Evolutionary conservation across 2,797 vertebrate species (phyloP), one percentile per base, ranked within the genome.

Genomic region (Echeneis naucrates): DNA sequence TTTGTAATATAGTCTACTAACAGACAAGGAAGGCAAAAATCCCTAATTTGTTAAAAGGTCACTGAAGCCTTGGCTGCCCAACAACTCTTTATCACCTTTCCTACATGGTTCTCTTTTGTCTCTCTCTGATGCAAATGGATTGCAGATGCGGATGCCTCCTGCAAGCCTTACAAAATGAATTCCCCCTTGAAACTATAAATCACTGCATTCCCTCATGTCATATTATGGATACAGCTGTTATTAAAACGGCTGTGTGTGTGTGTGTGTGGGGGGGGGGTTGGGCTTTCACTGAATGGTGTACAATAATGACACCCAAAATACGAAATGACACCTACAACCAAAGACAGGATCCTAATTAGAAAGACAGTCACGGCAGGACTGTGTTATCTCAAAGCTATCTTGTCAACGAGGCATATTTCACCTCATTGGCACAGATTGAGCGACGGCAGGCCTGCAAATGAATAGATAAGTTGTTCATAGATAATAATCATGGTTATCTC

Each of bases 121-220:
- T 64, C 55, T 60, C 68, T 84, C 61, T 53, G 68, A 88, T 74
- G 79, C 68, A 80, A 82, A 89, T 87, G 81, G 70, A 21, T 84
- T 78, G 84, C 92, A 94, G 91, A 92, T 93, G 74, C 60, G 70
- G 68, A 75, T 72, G 79, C 77, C 82, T 85, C 82, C 82, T 82
- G 78, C 78, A 76, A 87, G 72, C 77, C 70, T 78, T 90, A 85
- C 78, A 88, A 87, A 90, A 88, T 82, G 79, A 78, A 78, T 88
- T 87, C 85, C 83, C 83, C 77, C 84, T 83, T 89, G 86, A 93
- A 93, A 81, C 80, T 60, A 81, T 92, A 88, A 89, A 92, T 93
- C 88, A 93, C 58, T 50, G 45, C 82, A 74, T 87, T 91, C 90
- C 85, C 87, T 77, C 40, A 83, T 82, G 86, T 84, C 83, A 85